Percentiles rank a stretch among this genome's conserved stretches.
Conservation (phyloP, 2,888 invertebrate species). For the Temnothorax ravouxi region DNA sequence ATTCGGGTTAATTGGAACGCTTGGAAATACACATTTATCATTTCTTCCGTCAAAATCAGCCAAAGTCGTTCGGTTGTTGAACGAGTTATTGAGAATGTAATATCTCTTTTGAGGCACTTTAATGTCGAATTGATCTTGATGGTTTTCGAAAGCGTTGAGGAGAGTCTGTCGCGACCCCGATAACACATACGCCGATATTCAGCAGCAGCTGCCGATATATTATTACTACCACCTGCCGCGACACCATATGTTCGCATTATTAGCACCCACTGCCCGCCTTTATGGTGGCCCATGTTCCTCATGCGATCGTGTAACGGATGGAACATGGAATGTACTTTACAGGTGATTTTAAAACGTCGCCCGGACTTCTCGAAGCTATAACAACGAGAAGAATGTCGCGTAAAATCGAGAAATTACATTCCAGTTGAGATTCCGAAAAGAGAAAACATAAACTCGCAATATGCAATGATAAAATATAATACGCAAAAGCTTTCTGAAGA, state of each 20-base stretch:
- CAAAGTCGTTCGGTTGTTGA: background rate
- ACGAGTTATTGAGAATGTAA: background rate
- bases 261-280: slow-evolving; percentile 64
- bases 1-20: background rate
- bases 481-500: background rate
- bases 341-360: slow-evolving; percentile 19
- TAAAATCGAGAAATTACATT: background rate
- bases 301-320: slow-evolving; percentile 8
- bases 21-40: background rate
- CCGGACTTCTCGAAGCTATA: background rate
- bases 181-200: slow-evolving; percentile 64
- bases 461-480: background rate
- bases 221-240: slow-evolving; percentile 74
- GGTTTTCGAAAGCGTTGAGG: slow-evolving; percentile 43
- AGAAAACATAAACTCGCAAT: background rate
- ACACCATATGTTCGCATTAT: slow-evolving; percentile 74
- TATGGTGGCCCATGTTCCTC: slow-evolving; percentile 42
- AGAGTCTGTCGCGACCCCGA: slow-evolving; percentile 59
- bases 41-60: background rate
- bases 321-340: slow-evolving; percentile 6
- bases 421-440: background rate
- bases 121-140: slow-evolving; percentile 5
- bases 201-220: slow-evolving; percentile 62
- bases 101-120: background rate
- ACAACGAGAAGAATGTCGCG: background rate